These are phyloP conservation scores for Oegoconia quadripuncta DNA, from an alignment of 2,888 invertebrate genomes.

Conservation along the genomic window DNA sequence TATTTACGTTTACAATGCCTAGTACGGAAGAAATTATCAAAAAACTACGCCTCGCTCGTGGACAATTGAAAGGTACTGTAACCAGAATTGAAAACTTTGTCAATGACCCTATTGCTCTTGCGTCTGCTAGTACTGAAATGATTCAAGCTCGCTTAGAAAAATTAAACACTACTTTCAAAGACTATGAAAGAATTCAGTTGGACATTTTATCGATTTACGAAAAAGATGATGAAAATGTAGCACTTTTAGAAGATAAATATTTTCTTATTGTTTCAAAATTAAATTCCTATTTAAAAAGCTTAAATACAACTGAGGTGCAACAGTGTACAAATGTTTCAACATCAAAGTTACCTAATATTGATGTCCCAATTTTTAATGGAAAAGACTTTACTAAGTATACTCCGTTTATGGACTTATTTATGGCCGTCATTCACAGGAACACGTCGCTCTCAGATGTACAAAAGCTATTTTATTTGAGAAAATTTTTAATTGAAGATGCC, in stretches of 20 bases:
- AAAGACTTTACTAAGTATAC: slow-evolving; percentile 16
- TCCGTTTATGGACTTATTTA: slow-evolving; percentile 17
- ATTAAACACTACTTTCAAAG: slow-evolving; percentile 4
- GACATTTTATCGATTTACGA: slow-evolving; percentile 10
- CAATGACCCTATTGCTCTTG: slow-evolving; percentile 8
- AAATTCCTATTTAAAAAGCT: slow-evolving; percentile 5
- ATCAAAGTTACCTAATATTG: slow-evolving; percentile 17
- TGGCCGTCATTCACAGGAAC: slow-evolving; percentile 18
- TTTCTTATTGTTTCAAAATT: slow-evolving; percentile 11
- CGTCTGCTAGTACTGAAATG: slow-evolving; percentile 9
- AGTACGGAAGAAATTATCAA: too few relatives aligned
- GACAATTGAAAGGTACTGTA: slow-evolving; percentile 4
- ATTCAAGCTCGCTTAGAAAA: slow-evolving; percentile 12
- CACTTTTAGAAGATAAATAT: slow-evolving; percentile 10
- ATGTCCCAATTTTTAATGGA: too few relatives aligned
- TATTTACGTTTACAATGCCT: too few relatives aligned
- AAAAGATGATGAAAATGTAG: slow-evolving; percentile 11
- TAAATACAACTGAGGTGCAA: neutral
- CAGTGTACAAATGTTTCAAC: slow-evolving; percentile 1
- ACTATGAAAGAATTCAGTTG: slow-evolving; percentile 12
- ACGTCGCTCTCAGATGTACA: slow-evolving; percentile 11
- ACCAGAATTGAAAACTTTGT: slow-evolving; percentile 13
- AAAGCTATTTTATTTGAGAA: slow-evolving; percentile 16
- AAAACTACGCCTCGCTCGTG: neutral
- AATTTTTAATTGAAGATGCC: slow-evolving; percentile 8